Evolutionary conservation across 2,888 invertebrate species (phyloP), one percentile per base, ranked within the genome.

Genomic region (Heteromurus nitidus): DNA sequence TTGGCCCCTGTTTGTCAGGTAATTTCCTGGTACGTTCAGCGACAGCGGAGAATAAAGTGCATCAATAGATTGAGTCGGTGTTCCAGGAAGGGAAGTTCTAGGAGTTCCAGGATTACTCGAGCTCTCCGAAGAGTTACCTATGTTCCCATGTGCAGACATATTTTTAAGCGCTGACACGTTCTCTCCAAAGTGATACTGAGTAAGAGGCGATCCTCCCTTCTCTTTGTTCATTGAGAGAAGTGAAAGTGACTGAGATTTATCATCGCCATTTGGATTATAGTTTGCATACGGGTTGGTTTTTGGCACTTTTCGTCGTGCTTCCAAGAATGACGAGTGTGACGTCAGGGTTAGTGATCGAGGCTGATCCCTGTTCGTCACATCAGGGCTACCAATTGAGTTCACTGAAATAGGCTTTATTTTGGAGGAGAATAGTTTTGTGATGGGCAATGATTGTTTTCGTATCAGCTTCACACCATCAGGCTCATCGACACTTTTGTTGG

Each of bases 271-370:
- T 0, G 86, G 84, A 2, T 80, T 82, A 62, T 84, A 86, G 58
- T 86, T 87, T 20, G 84, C 84, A 58, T 86, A 87, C 0, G 87
- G 85, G 73, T 86, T 85, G 9, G 85, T 86, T 70, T 85, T 87
- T 18, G 87, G 86, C 0, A 87, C 83, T 28, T 85, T n/a, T n/a
- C 83, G 76, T n/a, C 87, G 55, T 11, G 84, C 81, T 22, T 80
- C 80, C 11, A 80, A 30, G 24, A 80, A 73, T 20, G 73, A 58
- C 0, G 80, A 73, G 18, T 80, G 80, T 13, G 67, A 60, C 1
- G 60, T 80, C 9, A 72, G 31, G 3, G 64, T 20, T 11, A 73
- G 24, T 1, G 73, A 72, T n/a, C 67, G 28, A 0, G 80, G 72
- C 20, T 80, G 80, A 7, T 72, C 60, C 16, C 50, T 60, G 5